phyloP scores from a whole-genome alignment of 2,113 vertebrate genomes.

The Aegotheles bennettii region DNA sequence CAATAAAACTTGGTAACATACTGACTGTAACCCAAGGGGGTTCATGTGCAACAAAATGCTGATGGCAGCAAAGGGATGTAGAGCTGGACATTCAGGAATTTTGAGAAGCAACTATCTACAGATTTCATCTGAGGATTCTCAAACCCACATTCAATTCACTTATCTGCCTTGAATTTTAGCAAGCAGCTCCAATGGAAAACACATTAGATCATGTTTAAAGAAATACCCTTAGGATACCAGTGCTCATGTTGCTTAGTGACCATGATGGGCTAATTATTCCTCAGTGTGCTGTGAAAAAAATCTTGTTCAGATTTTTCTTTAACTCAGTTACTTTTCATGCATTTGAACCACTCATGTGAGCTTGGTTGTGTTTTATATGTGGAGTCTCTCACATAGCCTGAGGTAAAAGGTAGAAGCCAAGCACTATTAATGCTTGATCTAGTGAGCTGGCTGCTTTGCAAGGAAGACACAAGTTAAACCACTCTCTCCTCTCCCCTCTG shows the following conservation, averaged over 20 bases:
- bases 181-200: neutral
- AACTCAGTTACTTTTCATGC: neutral
- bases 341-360: neutral
- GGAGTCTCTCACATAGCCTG: neutral
- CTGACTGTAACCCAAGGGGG: neutral
- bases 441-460: neutral
- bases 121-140: neutral
- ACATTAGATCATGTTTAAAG: neutral
- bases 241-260: neutral
- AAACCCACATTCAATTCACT: neutral
- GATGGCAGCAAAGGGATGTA: neutral
- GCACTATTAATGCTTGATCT: neutral
- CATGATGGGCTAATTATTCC: neutral
- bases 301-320: neutral
- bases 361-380: rapidly evolving
- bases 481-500: neutral
- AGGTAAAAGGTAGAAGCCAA: neutral
- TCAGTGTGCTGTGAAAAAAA: neutral
- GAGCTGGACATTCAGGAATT: neutral
- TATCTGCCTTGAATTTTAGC: neutral
- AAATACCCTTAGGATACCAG: neutral
- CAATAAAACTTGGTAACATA: neutral
- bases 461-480: neutral
- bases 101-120: neutral
- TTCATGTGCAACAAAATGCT: neutral